Conservation (phyloP, 2,797 vertebrate genomes). For the Amazona finschi region DNA sequence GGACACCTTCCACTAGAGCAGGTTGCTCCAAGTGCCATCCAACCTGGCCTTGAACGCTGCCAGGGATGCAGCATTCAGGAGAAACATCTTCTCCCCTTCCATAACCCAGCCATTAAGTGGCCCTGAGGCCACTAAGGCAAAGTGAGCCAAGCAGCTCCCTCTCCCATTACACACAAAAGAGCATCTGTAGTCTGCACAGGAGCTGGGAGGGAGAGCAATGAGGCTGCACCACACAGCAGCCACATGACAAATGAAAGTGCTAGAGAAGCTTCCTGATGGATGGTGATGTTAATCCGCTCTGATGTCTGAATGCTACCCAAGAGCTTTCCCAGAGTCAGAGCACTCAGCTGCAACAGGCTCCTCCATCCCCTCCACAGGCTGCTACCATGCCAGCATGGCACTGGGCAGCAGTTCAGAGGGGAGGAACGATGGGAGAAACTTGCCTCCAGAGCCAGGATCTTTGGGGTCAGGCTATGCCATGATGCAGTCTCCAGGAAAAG, state of each 20-base stretch:
- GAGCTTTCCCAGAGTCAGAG: background rate
- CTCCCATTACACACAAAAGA: background rate
- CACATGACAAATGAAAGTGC: background rate
- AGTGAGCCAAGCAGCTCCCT: background rate
- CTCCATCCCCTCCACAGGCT: background rate
- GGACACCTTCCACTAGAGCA: background rate
- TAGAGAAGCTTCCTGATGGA: background rate
- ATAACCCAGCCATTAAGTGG: background rate
- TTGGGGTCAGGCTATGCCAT: accelerated
- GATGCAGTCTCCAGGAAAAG: background rate
- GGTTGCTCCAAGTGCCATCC: background rate
- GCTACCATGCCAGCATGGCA: background rate
- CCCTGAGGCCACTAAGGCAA: background rate
- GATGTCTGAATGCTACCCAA: background rate
- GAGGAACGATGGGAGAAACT: background rate
- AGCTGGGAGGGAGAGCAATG: background rate
- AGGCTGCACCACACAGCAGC: background rate
- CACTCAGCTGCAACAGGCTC: background rate
- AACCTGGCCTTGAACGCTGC: background rate
- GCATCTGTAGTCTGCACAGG: background rate
- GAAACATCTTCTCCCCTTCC: background rate
- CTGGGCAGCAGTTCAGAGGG: background rate
- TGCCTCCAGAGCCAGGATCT: background rate
- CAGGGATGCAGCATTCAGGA: background rate
- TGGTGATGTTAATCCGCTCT: background rate